A percentile compares a stretch with the other conserved stretches of the same genome.
These are phyloP conservation scores for Caranx ignobilis DNA, from an alignment of 2,113 vertebrate species.

Conservation along the genomic window DNA sequence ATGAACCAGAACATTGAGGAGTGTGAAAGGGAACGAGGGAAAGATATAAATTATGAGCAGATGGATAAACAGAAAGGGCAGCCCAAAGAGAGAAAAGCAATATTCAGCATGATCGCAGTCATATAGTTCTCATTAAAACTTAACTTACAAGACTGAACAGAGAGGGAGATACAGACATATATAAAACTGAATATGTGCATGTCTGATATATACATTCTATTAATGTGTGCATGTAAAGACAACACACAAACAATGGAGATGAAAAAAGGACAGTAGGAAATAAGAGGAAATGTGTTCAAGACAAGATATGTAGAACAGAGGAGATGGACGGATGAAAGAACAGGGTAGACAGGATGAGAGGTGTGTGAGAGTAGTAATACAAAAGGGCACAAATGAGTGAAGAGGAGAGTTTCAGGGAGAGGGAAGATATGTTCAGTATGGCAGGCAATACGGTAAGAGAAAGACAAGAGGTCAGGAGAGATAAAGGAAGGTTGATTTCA, in stretches of 20 bases:
- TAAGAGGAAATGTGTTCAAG: not conserved
- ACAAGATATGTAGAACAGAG: not conserved
- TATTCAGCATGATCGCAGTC: slow-evolving; percentile 40
- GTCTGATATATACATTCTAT: slow-evolving; percentile 1
- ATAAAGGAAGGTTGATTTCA: slow-evolving; percentile 39
- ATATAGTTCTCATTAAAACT: slow-evolving; percentile 51
- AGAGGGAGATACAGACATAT: slow-evolving; percentile 6
- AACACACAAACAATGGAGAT: not conserved
- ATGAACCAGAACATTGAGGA: not conserved
- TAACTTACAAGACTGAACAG: slow-evolving; percentile 28
- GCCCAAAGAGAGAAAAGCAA: slow-evolving; percentile 31
- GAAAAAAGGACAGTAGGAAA: not conserved
- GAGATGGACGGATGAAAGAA: not conserved
- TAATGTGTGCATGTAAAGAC: not conserved
- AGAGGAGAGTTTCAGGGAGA: not conserved
- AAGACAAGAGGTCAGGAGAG: slow-evolving; percentile 24
- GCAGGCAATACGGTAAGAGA: not conserved
- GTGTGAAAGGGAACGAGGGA: slow-evolving; percentile 10
- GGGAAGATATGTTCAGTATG: not conserved
- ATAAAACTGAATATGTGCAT: not conserved
- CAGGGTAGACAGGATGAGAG: not conserved
- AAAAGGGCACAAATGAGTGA: slow-evolving; percentile 1
- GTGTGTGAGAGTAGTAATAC: not conserved
- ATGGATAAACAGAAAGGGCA: slow-evolving; percentile 42
- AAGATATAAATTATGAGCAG: slow-evolving; percentile 35